Conservation (phyloP, 2,888 invertebrate species). For the Ormia ochracea region DNA sequence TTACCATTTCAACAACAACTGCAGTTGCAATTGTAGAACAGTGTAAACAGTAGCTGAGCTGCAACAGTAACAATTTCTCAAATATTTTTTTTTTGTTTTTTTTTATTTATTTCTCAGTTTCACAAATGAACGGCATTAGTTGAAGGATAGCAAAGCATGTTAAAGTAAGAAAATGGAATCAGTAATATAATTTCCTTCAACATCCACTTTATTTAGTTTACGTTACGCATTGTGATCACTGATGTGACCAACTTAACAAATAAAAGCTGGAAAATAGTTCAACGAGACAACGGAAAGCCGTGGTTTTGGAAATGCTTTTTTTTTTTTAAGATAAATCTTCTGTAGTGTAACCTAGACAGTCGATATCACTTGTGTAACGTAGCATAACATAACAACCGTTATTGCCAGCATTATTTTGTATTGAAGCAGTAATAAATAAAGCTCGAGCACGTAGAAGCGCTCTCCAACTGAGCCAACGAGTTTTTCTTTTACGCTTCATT, state of each 20-base stretch:
- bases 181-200: slow-evolving; percentile 50
- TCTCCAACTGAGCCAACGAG: too few relatives aligned
- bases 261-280: too few relatives aligned
- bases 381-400: too few relatives aligned
- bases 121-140: background rate
- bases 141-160: background rate
- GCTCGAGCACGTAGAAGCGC: too few relatives aligned
- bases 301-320: background rate
- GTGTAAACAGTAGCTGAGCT: slow-evolving; percentile 7
- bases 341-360: too few relatives aligned
- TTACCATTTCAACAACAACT: slow-evolving; percentile 47
- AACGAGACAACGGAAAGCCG: too few relatives aligned
- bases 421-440: too few relatives aligned
- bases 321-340: too few relatives aligned
- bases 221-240: slow-evolving; percentile 3
- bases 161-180: slow-evolving; percentile 10
- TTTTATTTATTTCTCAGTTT: too few relatives aligned
- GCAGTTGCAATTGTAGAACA: background rate
- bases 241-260: slow-evolving; percentile 3
- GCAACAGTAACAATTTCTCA: slow-evolving; percentile 40
- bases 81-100: background rate
- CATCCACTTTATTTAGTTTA: slow-evolving; percentile 36
- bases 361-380: too few relatives aligned
- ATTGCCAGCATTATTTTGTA: too few relatives aligned
- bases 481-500: too few relatives aligned